Base-by-base conservation (phyloP, 1,140 invertebrate genomes). In the Leptinotarsa defecta region DNA sequence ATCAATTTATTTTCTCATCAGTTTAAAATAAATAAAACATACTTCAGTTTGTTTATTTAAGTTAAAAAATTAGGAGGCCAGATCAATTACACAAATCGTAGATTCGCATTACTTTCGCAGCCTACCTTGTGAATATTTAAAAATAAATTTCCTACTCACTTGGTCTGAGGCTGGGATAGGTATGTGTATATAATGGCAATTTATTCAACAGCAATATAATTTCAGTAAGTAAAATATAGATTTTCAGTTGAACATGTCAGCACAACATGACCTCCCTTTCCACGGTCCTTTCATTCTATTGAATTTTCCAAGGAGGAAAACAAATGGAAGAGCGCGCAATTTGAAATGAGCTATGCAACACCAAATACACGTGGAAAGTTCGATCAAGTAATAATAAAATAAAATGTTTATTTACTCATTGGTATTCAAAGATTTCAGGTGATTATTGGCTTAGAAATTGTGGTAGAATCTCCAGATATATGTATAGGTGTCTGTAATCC, bases 201-300 rank as follows among this genome's bases (percentile, higher is more conserved):
- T 57, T 57, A 57, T 57, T 57, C n/a, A 13, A n/a, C 52, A n/a
- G n/a, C n/a, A 57, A 57, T 57, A 57, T n/a, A 57, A 57, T 57
- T n/a, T 57, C n/a, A n/a, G n/a, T 17, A 17, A 8, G n/a, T 57
- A 57, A 57, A 57, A 57, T 57, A 13, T 57, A 57, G 13, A n/a
- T 17, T 13, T 57, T 57, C 13, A 17, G 52, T 15, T 17, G n/a
- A 57, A 57, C 0, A 57, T 57, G 52, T 57, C 52, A 57, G 52
- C 52, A 57, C 52, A 57, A 57, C 15, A 57, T 15, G n/a, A 57
- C 52, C n/a, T 57, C 52, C 52, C 52, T 57, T 57, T 57, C 52
- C n/a, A 57, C 15, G 52, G 13, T n/a, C 52, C n/a, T 57, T 57
- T 57, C 52, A 57, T 57, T 13, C 13, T 57, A 57, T 57, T 57